Percentiles rank a stretch among this genome's conserved stretches.
phyloP scores from a whole-genome alignment of 2,888 invertebrate genomes.

The Cyaniris semiargus region DNA sequence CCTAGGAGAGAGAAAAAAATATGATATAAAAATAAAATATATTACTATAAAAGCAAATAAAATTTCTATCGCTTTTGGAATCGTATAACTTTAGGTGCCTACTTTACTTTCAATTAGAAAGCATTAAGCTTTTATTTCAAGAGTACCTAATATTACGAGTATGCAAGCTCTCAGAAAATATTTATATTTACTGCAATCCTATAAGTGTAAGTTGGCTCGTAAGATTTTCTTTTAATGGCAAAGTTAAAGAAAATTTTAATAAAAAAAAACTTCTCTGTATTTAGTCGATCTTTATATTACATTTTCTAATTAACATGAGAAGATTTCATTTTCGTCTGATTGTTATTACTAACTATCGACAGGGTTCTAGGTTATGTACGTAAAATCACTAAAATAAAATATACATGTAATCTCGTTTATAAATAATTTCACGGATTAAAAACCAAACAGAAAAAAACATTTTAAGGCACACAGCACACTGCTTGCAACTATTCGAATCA shows the following conservation, averaged over 20 bases:
- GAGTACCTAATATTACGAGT: not conserved
- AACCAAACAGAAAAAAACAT: no score
- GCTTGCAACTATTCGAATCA: no score
- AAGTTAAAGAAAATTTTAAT: not conserved
- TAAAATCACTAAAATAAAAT: no score
- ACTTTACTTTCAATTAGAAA: not conserved
- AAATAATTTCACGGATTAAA: no score
- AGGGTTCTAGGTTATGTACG: no score
- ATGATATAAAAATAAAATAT: no score
- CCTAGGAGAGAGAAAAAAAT: no score
- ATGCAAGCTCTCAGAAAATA: slow-evolving; percentile 1
- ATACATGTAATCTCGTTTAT: no score
- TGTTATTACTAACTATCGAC: no score
- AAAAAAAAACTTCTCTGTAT: not conserved
- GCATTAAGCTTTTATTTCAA: slow-evolving; percentile 1
- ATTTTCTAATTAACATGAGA: no score
- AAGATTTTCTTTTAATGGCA: not conserved
- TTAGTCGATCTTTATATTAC: not conserved
- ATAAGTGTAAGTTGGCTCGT: not conserved
- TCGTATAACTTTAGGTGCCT: not conserved
- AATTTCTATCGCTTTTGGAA: not conserved
- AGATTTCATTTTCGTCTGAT: no score
- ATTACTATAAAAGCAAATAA: not conserved
- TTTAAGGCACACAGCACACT: no score
- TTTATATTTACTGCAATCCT: not conserved